Conservation (phyloP, 2,797 vertebrate species). For the Gambelia wislizenii region DNA sequence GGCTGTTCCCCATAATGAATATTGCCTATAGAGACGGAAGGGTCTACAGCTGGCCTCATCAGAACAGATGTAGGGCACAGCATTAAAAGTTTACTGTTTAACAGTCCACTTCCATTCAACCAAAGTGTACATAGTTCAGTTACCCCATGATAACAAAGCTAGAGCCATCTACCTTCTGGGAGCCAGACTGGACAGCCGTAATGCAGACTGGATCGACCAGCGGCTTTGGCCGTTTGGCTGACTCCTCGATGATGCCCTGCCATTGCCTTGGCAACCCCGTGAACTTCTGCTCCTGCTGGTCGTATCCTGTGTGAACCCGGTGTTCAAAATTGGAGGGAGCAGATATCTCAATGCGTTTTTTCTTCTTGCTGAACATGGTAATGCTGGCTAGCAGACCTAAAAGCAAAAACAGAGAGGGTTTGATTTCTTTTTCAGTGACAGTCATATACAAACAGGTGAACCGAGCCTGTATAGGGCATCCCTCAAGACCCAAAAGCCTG, state of each 20-base stretch:
- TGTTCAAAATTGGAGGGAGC: constrained; percentile 96
- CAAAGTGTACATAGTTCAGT: background rate
- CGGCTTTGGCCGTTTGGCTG: constrained; percentile 92
- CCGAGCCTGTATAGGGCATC: background rate
- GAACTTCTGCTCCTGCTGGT: constrained; percentile 93
- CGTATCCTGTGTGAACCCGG: constrained; percentile 94
- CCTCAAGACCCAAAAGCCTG: background rate
- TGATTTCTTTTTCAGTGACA: background rate
- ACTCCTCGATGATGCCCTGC: constrained; percentile 97
- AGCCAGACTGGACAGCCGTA: constrained; percentile 86
- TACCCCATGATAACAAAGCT: too few species aligned
- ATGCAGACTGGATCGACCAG: constrained; percentile 90
- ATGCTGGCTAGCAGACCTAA: constrained; percentile 80
- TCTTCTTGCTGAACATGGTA: constrained; percentile 95
- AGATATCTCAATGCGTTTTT: constrained; percentile 94
- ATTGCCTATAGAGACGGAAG: too few species aligned
- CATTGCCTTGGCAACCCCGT: constrained; percentile 94
- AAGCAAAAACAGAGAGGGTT: background rate
- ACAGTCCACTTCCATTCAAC: too few species aligned
- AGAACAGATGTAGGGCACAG: too few species aligned
- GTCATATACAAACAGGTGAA: background rate
- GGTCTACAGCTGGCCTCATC: too few species aligned
- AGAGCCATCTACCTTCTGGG: constrained; percentile 84
- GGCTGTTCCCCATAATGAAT: background rate
- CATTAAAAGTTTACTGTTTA: too few species aligned